Percentiles rank a stretch among this genome's conserved stretches.
phyloP scores from a whole-genome alignment of 2,113 vertebrate species.

The Egretta garzetta region DNA sequence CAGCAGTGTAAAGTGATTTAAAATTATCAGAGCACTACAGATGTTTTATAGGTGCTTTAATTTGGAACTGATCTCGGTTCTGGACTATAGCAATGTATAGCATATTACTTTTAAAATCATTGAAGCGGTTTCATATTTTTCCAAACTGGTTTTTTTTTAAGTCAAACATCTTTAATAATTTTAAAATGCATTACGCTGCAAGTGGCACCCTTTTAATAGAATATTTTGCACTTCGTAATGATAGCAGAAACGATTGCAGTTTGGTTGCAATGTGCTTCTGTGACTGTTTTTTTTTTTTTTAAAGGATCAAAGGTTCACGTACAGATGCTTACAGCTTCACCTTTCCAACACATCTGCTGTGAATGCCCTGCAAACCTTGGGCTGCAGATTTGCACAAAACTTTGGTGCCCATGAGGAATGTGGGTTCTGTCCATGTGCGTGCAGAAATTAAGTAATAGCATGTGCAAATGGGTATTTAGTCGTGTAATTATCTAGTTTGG shows the following conservation, averaged over 20 bases:
- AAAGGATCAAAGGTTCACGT: neutral
- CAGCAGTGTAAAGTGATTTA: conserved; percentile 64
- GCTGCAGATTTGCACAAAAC: neutral
- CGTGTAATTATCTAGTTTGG: neutral
- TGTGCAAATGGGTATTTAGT: neutral
- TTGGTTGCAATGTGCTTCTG: neutral
- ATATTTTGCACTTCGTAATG: conserved; percentile 20
- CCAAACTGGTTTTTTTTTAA: neutral
- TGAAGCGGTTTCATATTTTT: conserved; percentile 32
- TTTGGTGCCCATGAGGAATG: neutral
- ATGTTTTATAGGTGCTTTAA: conserved; percentile 73
- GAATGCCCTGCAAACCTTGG: neutral
- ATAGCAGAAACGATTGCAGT: conserved; percentile 3
- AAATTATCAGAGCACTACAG: conserved; percentile 69
- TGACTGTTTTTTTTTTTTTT: neutral
- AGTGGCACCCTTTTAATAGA: conserved; percentile 51
- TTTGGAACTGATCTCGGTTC: conserved; percentile 64
- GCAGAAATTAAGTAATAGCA: neutral
- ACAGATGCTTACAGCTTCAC: neutral
- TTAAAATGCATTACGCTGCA: conserved; percentile 50
- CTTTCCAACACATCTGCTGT: neutral
- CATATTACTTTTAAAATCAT: conserved; percentile 37
- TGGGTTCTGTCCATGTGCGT: neutral
- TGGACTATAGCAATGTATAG: conserved; percentile 33
- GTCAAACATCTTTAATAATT: conserved; percentile 51